Conservation (phyloP, 2,888 invertebrate genomes). For the Antitype chi region DNA sequence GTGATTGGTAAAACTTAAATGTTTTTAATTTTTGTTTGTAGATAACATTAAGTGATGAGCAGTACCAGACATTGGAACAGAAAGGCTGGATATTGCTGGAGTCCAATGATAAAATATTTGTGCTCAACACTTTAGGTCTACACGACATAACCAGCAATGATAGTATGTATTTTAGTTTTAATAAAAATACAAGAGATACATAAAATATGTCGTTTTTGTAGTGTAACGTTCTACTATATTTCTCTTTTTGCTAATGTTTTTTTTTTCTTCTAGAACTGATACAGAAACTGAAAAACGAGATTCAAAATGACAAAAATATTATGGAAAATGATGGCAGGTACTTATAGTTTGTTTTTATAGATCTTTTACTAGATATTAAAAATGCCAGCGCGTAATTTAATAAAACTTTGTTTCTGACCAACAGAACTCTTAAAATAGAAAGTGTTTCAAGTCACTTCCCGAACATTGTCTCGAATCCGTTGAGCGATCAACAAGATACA, state of each 20-base stretch:
- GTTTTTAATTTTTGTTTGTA: constrained; percentile 43
- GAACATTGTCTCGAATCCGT: constrained; percentile 43
- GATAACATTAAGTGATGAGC: constrained; percentile 85
- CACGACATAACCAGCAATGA: constrained; percentile 84
- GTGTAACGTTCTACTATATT: background rate
- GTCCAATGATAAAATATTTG: constrained; percentile 81
- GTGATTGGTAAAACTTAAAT: background rate
- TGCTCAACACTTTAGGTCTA: constrained; percentile 82
- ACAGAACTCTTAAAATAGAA: constrained; percentile 56
- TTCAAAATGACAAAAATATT: constrained; percentile 57
- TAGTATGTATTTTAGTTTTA: constrained; percentile 68
- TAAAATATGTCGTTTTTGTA: background rate
- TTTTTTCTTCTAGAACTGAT: constrained; percentile 76
- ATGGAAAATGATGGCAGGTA: constrained; percentile 59
- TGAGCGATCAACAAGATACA: constrained; percentile 54
- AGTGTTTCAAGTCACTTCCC: constrained; percentile 39
- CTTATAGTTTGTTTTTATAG: constrained; percentile 8
- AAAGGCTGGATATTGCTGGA: constrained; percentile 87
- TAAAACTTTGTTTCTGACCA: background rate
- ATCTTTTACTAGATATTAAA: background rate
- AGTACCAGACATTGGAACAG: constrained; percentile 82
- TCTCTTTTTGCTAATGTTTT: background rate
- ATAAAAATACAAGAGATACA: background rate
- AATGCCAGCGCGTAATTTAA: background rate
- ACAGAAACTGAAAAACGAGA: constrained; percentile 77